Conservation (phyloP, 1,140 invertebrate species). For the Stenopsyche tienmushanensis region DNA sequence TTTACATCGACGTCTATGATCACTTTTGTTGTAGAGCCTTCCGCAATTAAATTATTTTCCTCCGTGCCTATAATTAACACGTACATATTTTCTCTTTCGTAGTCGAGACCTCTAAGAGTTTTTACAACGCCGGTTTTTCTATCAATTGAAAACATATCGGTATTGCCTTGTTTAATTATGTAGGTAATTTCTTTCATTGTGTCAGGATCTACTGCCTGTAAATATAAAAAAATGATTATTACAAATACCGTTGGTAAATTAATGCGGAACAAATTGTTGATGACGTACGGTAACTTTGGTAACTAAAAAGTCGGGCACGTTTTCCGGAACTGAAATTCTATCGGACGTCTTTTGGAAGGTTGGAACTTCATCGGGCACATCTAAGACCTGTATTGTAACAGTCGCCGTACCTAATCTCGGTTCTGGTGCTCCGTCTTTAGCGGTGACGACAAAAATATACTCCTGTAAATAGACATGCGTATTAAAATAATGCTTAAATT, state of each 20-base stretch:
- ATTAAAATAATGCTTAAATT: slow-evolving; percentile 14
- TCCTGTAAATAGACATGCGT: slow-evolving; percentile 53
- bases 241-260: slow-evolving; percentile 6
- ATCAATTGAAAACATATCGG: slow-evolving; percentile 80
- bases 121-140: slow-evolving; percentile 74
- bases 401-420: slow-evolving; percentile 82
- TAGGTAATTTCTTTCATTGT: slow-evolving; percentile 81
- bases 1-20: slow-evolving; percentile 74
- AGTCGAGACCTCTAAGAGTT: slow-evolving; percentile 74
- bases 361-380: slow-evolving; percentile 83
- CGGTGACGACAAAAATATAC: slow-evolving; percentile 83
- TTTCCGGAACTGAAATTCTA: slow-evolving; percentile 79
- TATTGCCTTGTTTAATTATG: slow-evolving; percentile 74
- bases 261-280: too few relatives aligned
- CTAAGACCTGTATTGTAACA: slow-evolving; percentile 72
- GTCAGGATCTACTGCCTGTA: slow-evolving; percentile 70
- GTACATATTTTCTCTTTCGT: slow-evolving; percentile 72
- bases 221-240: slow-evolving; percentile 9
- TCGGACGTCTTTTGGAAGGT: slow-evolving; percentile 73
- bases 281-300: slow-evolving; percentile 63
- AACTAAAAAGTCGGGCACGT: slow-evolving; percentile 72
- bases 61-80: slow-evolving; percentile 76
- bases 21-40: slow-evolving; percentile 74
- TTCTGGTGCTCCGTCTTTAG: slow-evolving; percentile 83
- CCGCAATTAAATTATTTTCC: slow-evolving; percentile 70